Percentiles rank a stretch among this genome's conserved stretches.
These are phyloP conservation scores for Botia kubotai DNA, from an alignment of 2,797 vertebrate species.

Conservation along the genomic window DNA sequence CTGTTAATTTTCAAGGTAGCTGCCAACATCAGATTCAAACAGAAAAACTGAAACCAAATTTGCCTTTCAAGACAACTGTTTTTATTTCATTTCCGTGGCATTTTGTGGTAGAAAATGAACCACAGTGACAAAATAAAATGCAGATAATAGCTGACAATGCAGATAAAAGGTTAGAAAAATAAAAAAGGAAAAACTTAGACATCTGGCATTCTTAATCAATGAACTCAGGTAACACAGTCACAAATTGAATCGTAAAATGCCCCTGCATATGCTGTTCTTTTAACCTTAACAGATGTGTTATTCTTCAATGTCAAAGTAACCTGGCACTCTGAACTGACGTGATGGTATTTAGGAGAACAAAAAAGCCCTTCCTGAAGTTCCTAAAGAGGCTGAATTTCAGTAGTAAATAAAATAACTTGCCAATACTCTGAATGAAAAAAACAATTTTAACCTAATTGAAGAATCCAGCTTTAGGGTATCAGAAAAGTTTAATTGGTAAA, in stretches of 20 bases:
- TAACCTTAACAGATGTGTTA: not conserved
- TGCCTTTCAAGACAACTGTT: slow-evolving; percentile 44
- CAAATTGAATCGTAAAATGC: slow-evolving; percentile 40
- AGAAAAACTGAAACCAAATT: slow-evolving; percentile 10
- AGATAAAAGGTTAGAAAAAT: slow-evolving; percentile 66
- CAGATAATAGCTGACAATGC: slow-evolving; percentile 56
- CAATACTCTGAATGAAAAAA: not conserved
- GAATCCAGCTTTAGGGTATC: not conserved
- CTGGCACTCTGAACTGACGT: slow-evolving; percentile 35
- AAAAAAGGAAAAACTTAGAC: slow-evolving; percentile 55
- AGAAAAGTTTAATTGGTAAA: not conserved
- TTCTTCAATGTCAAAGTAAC: slow-evolving; percentile 40
- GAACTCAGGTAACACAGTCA: slow-evolving; percentile 34
- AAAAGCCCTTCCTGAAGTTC: not conserved
- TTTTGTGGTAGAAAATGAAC: slow-evolving; percentile 19
- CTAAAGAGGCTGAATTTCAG: not conserved
- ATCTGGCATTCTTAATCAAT: slow-evolving; percentile 54
- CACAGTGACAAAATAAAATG: slow-evolving; percentile 4
- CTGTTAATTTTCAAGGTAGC: slow-evolving; percentile 9
- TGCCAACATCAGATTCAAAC: slow-evolving; percentile 23
- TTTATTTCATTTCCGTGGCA: slow-evolving; percentile 39
- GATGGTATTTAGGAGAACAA: slow-evolving; percentile 23
- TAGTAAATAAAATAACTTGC: not conserved
- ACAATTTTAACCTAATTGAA: not conserved
- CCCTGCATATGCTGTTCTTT: not conserved